Evolutionary conservation across 2,797 vertebrate genomes (phyloP).

Genomic region (Otus scops): DNA sequence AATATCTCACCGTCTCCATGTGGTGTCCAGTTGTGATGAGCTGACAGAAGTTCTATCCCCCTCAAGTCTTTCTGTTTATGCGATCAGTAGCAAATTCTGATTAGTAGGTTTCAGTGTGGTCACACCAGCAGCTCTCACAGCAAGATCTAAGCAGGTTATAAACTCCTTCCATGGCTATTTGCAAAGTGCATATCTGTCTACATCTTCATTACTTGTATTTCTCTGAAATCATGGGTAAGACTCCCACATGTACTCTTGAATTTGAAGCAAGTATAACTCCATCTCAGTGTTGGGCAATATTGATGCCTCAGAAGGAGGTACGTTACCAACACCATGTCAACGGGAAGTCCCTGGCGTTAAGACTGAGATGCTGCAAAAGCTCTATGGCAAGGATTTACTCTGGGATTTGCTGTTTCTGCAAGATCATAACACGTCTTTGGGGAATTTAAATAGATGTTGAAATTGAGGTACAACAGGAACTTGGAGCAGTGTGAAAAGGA

Average conservation of each 20-base stretch:
- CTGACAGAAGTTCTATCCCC: neutral
- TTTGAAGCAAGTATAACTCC: neutral
- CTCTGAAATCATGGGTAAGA: neutral
- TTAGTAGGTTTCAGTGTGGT: neutral
- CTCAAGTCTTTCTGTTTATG: neutral
- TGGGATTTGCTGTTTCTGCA: neutral
- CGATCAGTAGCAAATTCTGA: neutral
- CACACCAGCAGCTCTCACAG: neutral
- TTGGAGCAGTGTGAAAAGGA: neutral
- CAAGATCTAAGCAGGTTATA: neutral
- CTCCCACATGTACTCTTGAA: neutral
- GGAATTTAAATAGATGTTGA: constrained; percentile 12
- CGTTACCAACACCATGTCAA: neutral
- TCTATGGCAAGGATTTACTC: neutral
- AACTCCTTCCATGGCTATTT: neutral
- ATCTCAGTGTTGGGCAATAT: neutral
- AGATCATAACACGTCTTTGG: neutral
- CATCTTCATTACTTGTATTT: neutral
- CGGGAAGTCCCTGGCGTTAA: neutral
- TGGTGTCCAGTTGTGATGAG: neutral
- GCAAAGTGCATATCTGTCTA: neutral
- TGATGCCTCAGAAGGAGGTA: neutral
- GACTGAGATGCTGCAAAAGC: neutral
- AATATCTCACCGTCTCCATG: neutral
- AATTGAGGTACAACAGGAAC: neutral